phyloP scores from a whole-genome alignment of 1,140 invertebrate genomes.

The Heliconius congener region DNA sequence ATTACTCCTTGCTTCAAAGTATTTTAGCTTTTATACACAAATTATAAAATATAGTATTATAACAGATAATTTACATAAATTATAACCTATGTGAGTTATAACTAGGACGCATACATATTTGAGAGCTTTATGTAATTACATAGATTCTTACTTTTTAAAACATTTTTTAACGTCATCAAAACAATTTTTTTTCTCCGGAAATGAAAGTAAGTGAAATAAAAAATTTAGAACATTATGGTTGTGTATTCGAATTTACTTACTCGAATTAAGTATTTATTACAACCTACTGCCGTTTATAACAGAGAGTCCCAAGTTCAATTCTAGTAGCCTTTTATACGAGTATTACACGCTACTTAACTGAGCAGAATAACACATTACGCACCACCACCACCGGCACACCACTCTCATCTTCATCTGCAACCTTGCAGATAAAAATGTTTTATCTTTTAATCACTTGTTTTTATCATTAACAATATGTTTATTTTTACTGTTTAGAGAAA shows the following conservation, averaged over 20 bases:
- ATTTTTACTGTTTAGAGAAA: too few relatives aligned
- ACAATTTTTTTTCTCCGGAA: background rate
- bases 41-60: background rate
- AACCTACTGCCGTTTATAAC: background rate
- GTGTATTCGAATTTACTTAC: background rate
- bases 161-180: background rate
- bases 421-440: too few relatives aligned
- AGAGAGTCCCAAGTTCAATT: background rate
- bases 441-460: too few relatives aligned
- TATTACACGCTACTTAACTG: background rate
- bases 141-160: background rate
- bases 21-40: background rate
- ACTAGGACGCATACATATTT: background rate
- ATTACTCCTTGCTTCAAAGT: background rate
- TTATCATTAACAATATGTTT: too few relatives aligned
- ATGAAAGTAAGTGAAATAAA: background rate
- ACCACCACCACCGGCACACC: background rate
- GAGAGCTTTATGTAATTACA: background rate
- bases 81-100: too few relatives aligned
- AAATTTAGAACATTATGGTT: background rate
- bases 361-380: background rate
- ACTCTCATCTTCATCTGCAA: too few relatives aligned
- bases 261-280: background rate
- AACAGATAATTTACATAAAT: background rate
- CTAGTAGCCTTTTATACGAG: background rate